phyloP scores from a whole-genome alignment of 2,113 vertebrate genomes.

The Thermophis baileyi region DNA sequence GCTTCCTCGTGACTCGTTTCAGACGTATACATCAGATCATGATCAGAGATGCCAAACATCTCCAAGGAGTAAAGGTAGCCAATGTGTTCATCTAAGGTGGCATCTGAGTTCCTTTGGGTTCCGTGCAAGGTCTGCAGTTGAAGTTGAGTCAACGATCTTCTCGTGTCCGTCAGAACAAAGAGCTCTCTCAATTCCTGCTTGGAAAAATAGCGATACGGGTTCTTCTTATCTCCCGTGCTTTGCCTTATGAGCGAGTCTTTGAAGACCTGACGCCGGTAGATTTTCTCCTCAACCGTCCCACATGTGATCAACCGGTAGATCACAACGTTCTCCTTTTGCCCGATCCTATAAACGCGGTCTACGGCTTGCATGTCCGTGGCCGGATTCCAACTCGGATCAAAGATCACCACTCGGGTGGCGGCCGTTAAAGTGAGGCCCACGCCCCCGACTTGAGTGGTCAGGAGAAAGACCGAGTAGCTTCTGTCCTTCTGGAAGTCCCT shows the following conservation, averaged over 20 bases:
- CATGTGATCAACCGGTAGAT: conserved; percentile 94
- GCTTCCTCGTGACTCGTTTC: conserved; percentile 72
- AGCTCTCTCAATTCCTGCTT: conserved; percentile 92
- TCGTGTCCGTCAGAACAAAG: conserved; percentile 80
- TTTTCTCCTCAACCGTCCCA: conserved; percentile 93
- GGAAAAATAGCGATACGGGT: conserved; percentile 91
- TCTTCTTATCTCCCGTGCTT: conserved; percentile 92
- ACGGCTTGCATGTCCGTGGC: conserved; percentile 94
- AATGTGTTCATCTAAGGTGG: conserved; percentile 81
- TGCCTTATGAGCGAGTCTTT: conserved; percentile 93
- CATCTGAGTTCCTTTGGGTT: conserved; percentile 75
- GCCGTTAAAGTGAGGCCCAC: conserved; percentile 91
- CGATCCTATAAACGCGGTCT: conserved; percentile 90
- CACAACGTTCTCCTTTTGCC: conserved; percentile 87
- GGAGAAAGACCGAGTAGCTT: conserved; percentile 81
- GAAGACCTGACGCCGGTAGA: conserved; percentile 92
- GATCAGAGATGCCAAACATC: conserved; percentile 92
- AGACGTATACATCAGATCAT: conserved; percentile 84
- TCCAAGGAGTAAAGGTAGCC: conserved; percentile 78
- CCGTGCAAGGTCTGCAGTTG: conserved; percentile 88
- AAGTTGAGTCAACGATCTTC: conserved; percentile 81
- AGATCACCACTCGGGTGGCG: conserved; percentile 90
- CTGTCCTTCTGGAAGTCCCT: conserved; percentile 77
- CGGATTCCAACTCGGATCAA: conserved; percentile 98
- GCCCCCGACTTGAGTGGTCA: conserved; percentile 92